Base-by-base conservation (phyloP, 2,113 vertebrate genomes). In the Felis chaus region DNA sequence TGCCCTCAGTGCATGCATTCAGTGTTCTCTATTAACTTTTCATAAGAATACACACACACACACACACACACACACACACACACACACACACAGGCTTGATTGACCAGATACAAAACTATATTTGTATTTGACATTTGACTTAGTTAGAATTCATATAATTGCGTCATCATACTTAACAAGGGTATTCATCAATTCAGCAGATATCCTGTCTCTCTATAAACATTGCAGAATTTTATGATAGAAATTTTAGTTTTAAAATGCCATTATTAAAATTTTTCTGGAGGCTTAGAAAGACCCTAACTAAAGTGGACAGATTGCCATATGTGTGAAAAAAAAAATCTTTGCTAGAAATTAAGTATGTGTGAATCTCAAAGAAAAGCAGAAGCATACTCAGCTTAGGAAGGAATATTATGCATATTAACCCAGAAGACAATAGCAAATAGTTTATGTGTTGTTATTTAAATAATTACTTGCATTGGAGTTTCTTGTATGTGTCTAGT, bases 341-440 rank as follows among this genome's bases (percentile, higher is more conserved):
- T 80, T 91, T 76, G 41, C n/a, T 68, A 93, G 90, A 93, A 69
- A 83, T 81, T 36, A 76, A 88, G 19, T 93, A n/a, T 63, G 45
- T 73, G 50, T 81, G 57, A 96, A 4, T 71, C 65, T 80, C 50
- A 80, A 94, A 76, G 15, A 88, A 6, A 90, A 80, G 31, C 0
- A 11, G 3, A 91, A 65, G 29, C 31, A 10, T 71, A 83, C 83
- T 68, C 10, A 23, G 21, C 14, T 11, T 48, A 11, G 50, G 9
- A 41, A 57, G 29, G 23, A 74, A 61, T 63, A 18, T 83, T 74
- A 39, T n/a, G 76, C 45, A 18, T 66, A 71, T 74, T 48, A 57
- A 36, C 31, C 19, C 87, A 81, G 68, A 90, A 61, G 29, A 66
- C 41, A 94, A 33, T 23, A 65, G n/a, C 79, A 33, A n/a, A 39